Evolutionary conservation across 2,113 vertebrate genomes (phyloP).

Genomic region (Todiramphus chloris): DNA sequence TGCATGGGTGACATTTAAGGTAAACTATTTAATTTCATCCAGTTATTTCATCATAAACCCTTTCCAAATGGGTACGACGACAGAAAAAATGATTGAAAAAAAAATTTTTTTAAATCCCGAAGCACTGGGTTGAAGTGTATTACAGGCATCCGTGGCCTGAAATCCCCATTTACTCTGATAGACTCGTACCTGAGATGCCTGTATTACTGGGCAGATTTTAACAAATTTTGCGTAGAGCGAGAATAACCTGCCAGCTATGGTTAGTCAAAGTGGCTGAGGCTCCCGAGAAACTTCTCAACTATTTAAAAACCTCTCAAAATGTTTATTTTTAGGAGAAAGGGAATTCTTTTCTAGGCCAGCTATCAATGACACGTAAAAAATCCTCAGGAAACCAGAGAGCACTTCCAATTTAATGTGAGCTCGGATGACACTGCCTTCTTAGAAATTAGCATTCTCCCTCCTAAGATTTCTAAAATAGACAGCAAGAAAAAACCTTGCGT

Average conservation of each 20-base stretch:
- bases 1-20: constrained; percentile 92
- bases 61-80: constrained; percentile 58
- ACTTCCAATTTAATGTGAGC: constrained; percentile 62
- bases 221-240: neutral
- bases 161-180: neutral
- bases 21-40: constrained; percentile 90
- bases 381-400: constrained; percentile 62
- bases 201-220: constrained; percentile 53
- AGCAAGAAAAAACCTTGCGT: constrained; percentile 30
- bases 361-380: constrained; percentile 68
- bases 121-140: neutral
- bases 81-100: neutral
- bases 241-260: constrained; percentile 37
- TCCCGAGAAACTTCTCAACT: constrained; percentile 52
- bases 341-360: constrained; percentile 62
- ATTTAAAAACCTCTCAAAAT: constrained; percentile 69
- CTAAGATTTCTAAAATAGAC: constrained; percentile 67
- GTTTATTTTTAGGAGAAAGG: constrained; percentile 65
- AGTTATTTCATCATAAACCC: constrained; percentile 82
- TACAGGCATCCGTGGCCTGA: neutral
- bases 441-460: constrained; percentile 60
- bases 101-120: neutral
- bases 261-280: constrained; percentile 40
- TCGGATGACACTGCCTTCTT: constrained; percentile 62
- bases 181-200: constrained; percentile 32